These are phyloP conservation scores for Drosophila pegasa DNA, from an alignment of 2,888 invertebrate species.

Conservation along the genomic window DNA sequence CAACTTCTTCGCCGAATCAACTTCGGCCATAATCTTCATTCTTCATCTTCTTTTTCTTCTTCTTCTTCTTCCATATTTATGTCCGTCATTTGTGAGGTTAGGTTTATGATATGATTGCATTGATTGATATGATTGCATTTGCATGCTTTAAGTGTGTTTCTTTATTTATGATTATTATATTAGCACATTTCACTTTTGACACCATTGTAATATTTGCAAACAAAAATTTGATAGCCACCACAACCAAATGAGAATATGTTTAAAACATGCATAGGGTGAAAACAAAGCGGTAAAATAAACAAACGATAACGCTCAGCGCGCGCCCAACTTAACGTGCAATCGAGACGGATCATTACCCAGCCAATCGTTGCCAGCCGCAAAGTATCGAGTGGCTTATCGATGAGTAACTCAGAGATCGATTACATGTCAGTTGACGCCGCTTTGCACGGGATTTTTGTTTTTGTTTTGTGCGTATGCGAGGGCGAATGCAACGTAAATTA, in stretches of 20 bases:
- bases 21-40: background rate
- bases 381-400: constrained; percentile 12
- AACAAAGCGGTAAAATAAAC: constrained; percentile 1
- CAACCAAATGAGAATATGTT: constrained; percentile 23
- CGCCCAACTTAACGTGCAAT: constrained; percentile 18
- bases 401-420: constrained; percentile 10
- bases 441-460: background rate
- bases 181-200: constrained; percentile 33
- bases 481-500: background rate
- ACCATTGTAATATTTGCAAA: constrained; percentile 6
- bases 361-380: constrained; percentile 9
- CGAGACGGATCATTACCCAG: constrained; percentile 11
- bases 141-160: constrained; percentile 9
- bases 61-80: constrained; percentile 3
- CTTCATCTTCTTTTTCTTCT: too few species aligned
- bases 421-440: constrained; percentile 2
- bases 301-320: constrained; percentile 3
- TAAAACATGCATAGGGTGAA: constrained; percentile 11
- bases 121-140: too few species aligned
- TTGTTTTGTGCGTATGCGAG: background rate
- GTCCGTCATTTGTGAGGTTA: constrained; percentile 15
- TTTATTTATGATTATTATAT: background rate
- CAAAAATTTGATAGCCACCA: constrained; percentile 24
- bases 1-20: background rate
- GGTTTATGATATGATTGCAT: constrained; percentile 21